Conservation (phyloP, 2,888 invertebrate genomes). For the Smittia sp. region DNA sequence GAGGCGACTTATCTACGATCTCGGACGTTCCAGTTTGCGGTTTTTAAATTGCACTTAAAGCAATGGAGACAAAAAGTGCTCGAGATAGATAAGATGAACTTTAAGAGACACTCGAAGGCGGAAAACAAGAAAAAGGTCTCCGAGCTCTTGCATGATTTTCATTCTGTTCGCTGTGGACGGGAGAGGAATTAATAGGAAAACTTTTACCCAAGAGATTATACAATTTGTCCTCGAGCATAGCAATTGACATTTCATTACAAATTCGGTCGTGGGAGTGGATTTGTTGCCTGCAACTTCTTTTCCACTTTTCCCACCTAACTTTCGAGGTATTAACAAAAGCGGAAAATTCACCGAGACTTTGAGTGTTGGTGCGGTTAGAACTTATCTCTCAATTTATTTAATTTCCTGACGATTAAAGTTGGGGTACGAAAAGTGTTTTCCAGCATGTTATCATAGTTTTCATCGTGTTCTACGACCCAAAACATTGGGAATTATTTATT, state of each 20-base stretch:
- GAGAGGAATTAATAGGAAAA: conserved; percentile 17
- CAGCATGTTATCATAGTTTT: conserved; percentile 1
- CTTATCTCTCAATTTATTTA: conserved; percentile 21
- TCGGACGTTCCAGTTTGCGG: conserved; percentile 6
- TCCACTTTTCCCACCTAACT: background rate
- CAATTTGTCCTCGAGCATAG: conserved; percentile 14
- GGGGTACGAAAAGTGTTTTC: background rate
- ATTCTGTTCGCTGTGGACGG: background rate
- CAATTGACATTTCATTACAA: conserved; percentile 20
- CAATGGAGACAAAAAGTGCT: background rate
- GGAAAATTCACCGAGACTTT: background rate
- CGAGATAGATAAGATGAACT: conserved; percentile 10
- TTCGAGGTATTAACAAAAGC: background rate
- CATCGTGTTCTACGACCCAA: conserved; percentile 2
- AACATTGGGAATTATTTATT: conserved; percentile 5
- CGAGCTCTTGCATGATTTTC: background rate
- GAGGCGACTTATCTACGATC: background rate
- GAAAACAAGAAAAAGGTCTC: background rate
- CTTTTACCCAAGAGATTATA: conserved; percentile 25
- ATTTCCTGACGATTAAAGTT: background rate
- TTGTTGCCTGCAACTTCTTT: background rate
- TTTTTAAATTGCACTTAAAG: background rate
- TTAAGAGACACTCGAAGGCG: background rate
- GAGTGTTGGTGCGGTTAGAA: background rate
- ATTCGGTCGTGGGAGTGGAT: conserved; percentile 5